Evolutionary conservation across 2,888 invertebrate species (phyloP), one percentile per base, ranked within the genome.

Genomic region (Ophioninae sp.): DNA sequence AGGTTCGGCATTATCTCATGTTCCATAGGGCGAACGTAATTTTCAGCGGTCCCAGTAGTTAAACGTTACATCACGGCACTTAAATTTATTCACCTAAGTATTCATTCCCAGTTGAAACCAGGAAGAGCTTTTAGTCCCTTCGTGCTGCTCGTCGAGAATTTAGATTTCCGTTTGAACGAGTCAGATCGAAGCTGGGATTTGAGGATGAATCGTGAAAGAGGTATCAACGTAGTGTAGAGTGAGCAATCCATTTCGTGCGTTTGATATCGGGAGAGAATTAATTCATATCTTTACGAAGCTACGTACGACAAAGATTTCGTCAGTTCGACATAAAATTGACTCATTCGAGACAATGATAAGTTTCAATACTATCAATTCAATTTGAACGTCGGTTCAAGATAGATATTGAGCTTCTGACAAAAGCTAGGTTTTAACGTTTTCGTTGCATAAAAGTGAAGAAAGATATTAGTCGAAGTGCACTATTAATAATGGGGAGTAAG

Each of bases 161-260:
- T 77, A 79, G 83, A 80, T 83, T 83, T 80, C 76, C 80, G 56
- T 39, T 67, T 79, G 76, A 80, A 68, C 73, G 80, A 80, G 64
- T 76, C 73, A 72, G 68, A 83, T 79, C 73, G 76, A 76, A 72
- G 64, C 44, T 58, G 51, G 68, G 68, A 73, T 77, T 76, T 63
- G 67, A 59, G 72, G 68, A 83, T 83, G 41, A 51, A 51, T 51
- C 51, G 51, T 51, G 51, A 51, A 51, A 51, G 51, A 6, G 17
- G 17, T 51, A 10, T 51, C 17, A 51, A 17, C 17, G 13, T 41
- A 75, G 3, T 13, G 58, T 30, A 69, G 37, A 51, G 37, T 9
- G 20, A 56, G 17, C 58, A 56, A 17, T n/a, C 9, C 39, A 20
- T n/a, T 39, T 7, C 23, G 39, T 65, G 41, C 20, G 39, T 51